Evolutionary conservation across 2,888 invertebrate genomes (phyloP).

Genomic region (Leucophenga montana): DNA sequence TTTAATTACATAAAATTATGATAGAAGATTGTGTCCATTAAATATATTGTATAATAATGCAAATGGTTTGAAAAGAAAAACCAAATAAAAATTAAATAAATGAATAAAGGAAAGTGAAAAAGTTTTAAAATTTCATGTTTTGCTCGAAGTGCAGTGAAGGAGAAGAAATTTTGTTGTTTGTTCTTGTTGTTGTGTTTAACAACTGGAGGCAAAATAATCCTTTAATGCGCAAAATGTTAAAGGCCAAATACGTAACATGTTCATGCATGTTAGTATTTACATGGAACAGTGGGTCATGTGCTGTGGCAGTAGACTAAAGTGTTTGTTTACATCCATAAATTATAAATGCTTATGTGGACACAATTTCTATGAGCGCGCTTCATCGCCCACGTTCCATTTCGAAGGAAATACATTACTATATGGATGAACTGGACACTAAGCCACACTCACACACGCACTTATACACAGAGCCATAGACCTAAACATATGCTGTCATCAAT

Average conservation of each 20-base stretch:
- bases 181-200: slow-evolving; percentile 5
- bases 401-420: slow-evolving; percentile 24
- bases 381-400: slow-evolving; percentile 11
- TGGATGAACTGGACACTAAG: slow-evolving; percentile 30
- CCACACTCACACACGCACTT: no score
- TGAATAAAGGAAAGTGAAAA: no score
- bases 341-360: slow-evolving; percentile 55
- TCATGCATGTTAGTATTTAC: neutral
- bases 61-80: neutral
- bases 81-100: no score
- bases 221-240: slow-evolving; percentile 20
- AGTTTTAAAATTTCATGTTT: no score
- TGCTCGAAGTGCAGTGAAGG: neutral
- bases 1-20: slow-evolving; percentile 1
- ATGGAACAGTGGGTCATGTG: slow-evolving; percentile 15
- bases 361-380: slow-evolving; percentile 15
- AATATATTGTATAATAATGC: neutral
- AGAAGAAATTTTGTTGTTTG: neutral
- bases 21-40: neutral
- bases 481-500: slow-evolving; percentile 1
- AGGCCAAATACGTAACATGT: neutral
- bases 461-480: no score
- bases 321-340: slow-evolving; percentile 66
- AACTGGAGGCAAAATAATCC: slow-evolving; percentile 20
- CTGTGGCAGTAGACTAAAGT: slow-evolving; percentile 47